Percentiles rank a stretch among this genome's conserved stretches.
Conservation (phyloP, 2,113 vertebrate genomes). For the Toxotes chatareus region DNA sequence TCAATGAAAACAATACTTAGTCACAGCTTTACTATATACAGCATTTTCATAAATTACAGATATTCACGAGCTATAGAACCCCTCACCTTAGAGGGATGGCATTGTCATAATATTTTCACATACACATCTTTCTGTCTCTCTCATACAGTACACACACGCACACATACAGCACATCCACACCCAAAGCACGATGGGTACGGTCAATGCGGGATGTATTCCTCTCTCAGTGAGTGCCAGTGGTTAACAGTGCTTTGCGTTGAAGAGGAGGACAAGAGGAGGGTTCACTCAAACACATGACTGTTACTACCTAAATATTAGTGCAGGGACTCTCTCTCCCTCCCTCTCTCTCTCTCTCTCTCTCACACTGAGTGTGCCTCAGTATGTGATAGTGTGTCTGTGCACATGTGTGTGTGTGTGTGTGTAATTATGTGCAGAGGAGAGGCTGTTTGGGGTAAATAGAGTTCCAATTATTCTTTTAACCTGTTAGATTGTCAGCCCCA, state of each 20-base stretch:
- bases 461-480: constrained; percentile 85
- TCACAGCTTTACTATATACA: background rate
- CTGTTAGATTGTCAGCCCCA: constrained; percentile 77
- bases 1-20: background rate
- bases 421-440: constrained; percentile 79
- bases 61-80: constrained; percentile 10
- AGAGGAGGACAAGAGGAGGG: constrained; percentile 88
- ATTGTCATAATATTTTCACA: constrained; percentile 56
- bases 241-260: constrained; percentile 88
- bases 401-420: constrained; percentile 60
- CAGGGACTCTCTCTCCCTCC: constrained; percentile 63
- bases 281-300: constrained; percentile 89
- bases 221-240: constrained; percentile 93
- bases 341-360: constrained; percentile 2
- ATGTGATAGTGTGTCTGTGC: constrained; percentile 56
- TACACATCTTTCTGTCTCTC: constrained; percentile 32
- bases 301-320: constrained; percentile 82
- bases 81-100: constrained; percentile 43
- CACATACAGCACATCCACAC: constrained; percentile 27
- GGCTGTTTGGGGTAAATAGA: constrained; percentile 83
- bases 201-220: constrained; percentile 93
- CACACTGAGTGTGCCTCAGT: constrained; percentile 42
- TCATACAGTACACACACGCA: constrained; percentile 38
- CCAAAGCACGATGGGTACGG: constrained; percentile 76
- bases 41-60: constrained; percentile 12